Evolutionary conservation across 92 coral and sea anemone genomes (phyloP).

Genomic region (Ricordea florida): DNA sequence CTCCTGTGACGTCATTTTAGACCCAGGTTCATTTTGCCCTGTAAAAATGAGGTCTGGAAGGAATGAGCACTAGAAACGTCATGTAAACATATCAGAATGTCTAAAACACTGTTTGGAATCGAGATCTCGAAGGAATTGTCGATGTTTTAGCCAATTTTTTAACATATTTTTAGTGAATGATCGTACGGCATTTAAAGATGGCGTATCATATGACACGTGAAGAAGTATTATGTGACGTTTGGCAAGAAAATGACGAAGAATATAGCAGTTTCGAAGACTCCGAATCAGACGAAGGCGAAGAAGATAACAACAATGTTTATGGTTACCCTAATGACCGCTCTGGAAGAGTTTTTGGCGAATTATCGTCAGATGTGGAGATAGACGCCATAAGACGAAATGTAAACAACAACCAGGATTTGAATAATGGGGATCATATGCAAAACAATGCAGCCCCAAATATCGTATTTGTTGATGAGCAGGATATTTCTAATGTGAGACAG

Average conservation of each 20-base stretch:
- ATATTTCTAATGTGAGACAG: too few species aligned
- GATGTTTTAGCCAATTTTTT: conserved; percentile 20
- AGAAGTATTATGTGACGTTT: neutral
- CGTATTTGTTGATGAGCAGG: conserved; percentile 1
- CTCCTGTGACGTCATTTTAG: conserved; percentile 3
- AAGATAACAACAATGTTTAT: conserved; percentile 6
- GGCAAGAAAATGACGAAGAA: conserved; percentile 11
- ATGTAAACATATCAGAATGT: conserved; percentile 23
- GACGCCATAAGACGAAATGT: neutral
- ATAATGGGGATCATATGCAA: conserved; percentile 1
- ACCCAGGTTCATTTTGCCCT: neutral
- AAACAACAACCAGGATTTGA: conserved; percentile 5
- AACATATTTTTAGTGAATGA: neutral
- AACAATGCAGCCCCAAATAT: neutral
- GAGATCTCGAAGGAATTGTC: conserved; percentile 10
- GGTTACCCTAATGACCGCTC: neutral
- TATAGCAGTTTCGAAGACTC: conserved; percentile 8
- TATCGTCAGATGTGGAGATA: conserved; percentile 9
- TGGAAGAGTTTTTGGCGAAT: conserved; percentile 3
- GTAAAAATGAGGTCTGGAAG: neutral
- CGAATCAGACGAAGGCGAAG: conserved; percentile 20
- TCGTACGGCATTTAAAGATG: conserved; percentile 12
- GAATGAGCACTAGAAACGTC: conserved; percentile 13
- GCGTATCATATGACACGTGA: neutral
- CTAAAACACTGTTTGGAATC: conserved; percentile 9